Evolutionary conservation across 2,888 invertebrate species (phyloP).

Genomic region (Polymixis flavicincta): DNA sequence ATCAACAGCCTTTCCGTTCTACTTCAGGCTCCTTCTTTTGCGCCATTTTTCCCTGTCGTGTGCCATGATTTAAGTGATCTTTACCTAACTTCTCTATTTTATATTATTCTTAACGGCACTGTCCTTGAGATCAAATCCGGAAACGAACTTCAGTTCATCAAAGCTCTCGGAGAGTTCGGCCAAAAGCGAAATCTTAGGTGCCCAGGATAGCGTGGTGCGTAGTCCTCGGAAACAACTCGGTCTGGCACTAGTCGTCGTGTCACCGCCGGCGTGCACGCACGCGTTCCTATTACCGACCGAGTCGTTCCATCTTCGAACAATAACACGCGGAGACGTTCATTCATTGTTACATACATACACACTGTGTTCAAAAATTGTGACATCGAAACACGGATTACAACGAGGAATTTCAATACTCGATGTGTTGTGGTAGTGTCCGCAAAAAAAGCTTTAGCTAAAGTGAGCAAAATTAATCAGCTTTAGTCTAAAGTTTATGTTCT

Average conservation of each 20-base stretch:
- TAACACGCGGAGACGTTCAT: slow-evolving; percentile 61
- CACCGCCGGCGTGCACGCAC: slow-evolving; percentile 70
- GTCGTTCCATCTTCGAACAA: slow-evolving; percentile 33
- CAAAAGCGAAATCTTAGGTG: slow-evolving; percentile 59
- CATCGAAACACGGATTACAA: not conserved
- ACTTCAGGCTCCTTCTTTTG: not conserved
- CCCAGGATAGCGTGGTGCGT: slow-evolving; percentile 68
- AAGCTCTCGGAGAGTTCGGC: slow-evolving; percentile 17
- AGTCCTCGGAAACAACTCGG: slow-evolving; percentile 66
- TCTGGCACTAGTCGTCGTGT: slow-evolving; percentile 77
- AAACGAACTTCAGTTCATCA: slow-evolving; percentile 17
- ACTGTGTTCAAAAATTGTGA: slow-evolving; percentile 24
- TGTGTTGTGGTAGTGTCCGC: not conserved
- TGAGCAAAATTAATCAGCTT: slow-evolving; percentile 46
- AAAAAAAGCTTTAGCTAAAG: slow-evolving; percentile 26
- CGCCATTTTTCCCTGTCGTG: no score
- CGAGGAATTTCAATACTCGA: slow-evolving; percentile 7
- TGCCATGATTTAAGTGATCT: not conserved
- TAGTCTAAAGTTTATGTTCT: slow-evolving; percentile 49
- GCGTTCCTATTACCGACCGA: slow-evolving; percentile 37
- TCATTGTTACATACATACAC: slow-evolving; percentile 44
- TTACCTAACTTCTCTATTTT: not conserved
- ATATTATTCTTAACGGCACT: not conserved
- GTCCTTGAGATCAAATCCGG: not conserved
- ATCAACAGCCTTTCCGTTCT: not conserved